Conservation (phyloP, 2,888 invertebrate species). For the Drosophila cyrtoloma region DNA sequence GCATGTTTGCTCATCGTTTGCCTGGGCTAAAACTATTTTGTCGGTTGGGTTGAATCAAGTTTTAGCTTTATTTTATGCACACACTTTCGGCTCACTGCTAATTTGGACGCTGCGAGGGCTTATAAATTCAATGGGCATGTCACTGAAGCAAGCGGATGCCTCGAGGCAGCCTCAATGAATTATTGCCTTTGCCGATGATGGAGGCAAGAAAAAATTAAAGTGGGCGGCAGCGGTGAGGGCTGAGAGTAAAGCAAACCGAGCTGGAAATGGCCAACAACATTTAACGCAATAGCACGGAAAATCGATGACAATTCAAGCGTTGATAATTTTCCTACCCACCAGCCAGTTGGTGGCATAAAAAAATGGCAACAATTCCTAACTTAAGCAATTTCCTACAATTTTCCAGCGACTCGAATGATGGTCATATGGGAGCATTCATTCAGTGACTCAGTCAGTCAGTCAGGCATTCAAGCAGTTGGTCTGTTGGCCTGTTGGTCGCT, state of each 20-base stretch:
- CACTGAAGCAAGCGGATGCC: conserved; percentile 46
- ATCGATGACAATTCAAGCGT: conserved; percentile 81
- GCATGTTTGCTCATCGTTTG: conserved; percentile 56
- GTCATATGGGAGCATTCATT: conserved; percentile 59
- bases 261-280: conserved; percentile 68
- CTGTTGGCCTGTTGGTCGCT: conserved; percentile 29
- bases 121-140: conserved; percentile 69
- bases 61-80: conserved; percentile 30
- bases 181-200: conserved; percentile 60
- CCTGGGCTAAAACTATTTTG: conserved; percentile 30
- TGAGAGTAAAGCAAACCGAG: conserved; percentile 14
- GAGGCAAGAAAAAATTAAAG: conserved; percentile 13
- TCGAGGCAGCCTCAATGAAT: conserved; percentile 66
- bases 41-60: conserved; percentile 31
- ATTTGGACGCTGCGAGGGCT: conserved; percentile 64
- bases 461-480: conserved; percentile 7
- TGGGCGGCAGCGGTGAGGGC: not conserved
- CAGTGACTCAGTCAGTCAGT: conserved; percentile 26
- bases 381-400: conserved; percentile 81
- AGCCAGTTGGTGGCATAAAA: conserved; percentile 60
- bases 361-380: conserved; percentile 76
- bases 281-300: conserved; percentile 80
- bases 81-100: conserved; percentile 47
- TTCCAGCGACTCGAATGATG: conserved; percentile 63
- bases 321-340: conserved; percentile 73